Percentiles rank a stretch among this genome's conserved stretches.
These are phyloP conservation scores for Vipera latastei DNA, from an alignment of 2,797 vertebrate genomes.

Conservation along the genomic window DNA sequence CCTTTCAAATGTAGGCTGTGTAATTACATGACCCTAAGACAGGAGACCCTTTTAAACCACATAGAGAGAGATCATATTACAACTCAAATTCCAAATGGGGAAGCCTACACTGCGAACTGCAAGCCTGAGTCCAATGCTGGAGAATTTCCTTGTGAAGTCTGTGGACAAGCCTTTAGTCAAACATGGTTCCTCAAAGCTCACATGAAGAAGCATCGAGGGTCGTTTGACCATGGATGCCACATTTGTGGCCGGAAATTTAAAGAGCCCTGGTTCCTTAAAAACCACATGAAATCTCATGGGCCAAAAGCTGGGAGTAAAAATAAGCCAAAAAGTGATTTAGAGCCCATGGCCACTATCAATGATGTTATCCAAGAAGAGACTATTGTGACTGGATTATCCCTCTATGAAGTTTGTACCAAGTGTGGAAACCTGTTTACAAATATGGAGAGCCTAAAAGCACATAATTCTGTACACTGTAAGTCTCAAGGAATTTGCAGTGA, in stretches of 20 bases:
- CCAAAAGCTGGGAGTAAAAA: constrained; percentile 80
- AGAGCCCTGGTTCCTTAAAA: constrained; percentile 97
- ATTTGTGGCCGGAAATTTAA: constrained; percentile 92
- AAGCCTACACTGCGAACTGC: constrained; percentile 66
- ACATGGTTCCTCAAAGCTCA: constrained; percentile 95
- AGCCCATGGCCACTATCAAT: constrained; percentile 86
- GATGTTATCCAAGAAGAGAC: constrained; percentile 85
- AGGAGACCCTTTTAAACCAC: constrained; percentile 89
- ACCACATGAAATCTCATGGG: constrained; percentile 94
- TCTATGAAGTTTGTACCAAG: constrained; percentile 90
- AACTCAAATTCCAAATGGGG: constrained; percentile 72
- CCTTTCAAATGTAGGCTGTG: constrained; percentile 87
- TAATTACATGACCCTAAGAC: constrained; percentile 80
- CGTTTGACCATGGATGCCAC: constrained; percentile 91
- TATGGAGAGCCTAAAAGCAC: constrained; percentile 85
- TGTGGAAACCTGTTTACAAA: constrained; percentile 93
- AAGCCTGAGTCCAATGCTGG: constrained; percentile 62
- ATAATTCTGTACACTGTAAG: constrained; percentile 82
- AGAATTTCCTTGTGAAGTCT: constrained; percentile 89
- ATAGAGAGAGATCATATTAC: constrained; percentile 91
- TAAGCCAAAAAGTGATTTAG: constrained; percentile 79
- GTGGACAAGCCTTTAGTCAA: constrained; percentile 89
- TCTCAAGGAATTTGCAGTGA: constrained; percentile 40
- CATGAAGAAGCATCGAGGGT: constrained; percentile 90
- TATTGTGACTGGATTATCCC: constrained; percentile 69